Conservation (phyloP, 2,888 invertebrate species). For the Parasteatoda lunata region DNA sequence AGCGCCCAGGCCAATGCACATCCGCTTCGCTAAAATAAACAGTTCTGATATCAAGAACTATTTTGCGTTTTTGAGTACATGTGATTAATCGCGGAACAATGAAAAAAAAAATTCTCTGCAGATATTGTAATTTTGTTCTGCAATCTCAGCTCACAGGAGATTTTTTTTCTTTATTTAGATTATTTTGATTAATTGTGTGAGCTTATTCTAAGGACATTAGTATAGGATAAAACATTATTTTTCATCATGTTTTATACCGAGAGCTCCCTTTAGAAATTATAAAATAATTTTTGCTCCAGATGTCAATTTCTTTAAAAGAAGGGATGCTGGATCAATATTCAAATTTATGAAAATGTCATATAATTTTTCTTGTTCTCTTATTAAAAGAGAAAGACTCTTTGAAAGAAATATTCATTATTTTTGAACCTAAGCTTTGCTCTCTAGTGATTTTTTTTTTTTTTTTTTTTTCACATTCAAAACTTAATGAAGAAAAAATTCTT, state of each 20-base stretch:
- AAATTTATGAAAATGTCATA: no score
- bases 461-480: no score
- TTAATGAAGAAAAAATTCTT: no score
- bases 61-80: constrained; percentile 13
- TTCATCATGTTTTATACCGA: neutral
- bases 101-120: neutral
- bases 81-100: constrained; percentile 14
- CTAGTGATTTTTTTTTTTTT: no score
- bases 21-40: constrained; percentile 30
- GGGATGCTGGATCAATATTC: no score
- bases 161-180: neutral
- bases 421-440: no score
- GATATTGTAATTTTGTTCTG: neutral
- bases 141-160: neutral
- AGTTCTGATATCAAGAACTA: constrained; percentile 29
- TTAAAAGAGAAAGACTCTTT: no score
- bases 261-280: no score
- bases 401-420: no score
- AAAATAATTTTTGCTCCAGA: no score
- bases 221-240: neutral
- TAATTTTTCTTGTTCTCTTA: no score
- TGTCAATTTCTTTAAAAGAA: no score
- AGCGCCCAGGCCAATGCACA: constrained; percentile 10
- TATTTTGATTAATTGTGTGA: constrained; percentile 1
- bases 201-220: neutral